Conservation (phyloP, 2,888 invertebrate species). For the Scaptomyza reducta region DNA sequence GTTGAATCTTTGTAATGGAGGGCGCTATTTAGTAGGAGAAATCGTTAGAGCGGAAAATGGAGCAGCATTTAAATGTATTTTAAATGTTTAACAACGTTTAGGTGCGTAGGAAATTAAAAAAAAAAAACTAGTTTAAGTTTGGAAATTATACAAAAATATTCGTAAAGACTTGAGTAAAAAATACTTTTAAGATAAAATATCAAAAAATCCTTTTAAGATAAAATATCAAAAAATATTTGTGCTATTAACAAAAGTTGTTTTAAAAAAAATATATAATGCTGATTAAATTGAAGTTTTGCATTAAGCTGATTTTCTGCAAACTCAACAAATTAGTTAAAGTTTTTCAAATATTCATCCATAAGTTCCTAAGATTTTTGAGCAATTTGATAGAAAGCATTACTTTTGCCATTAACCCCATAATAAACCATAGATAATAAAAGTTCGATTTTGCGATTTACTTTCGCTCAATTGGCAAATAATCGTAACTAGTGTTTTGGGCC, state of each 20-base stretch:
- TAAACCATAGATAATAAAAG: neutral
- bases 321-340: no score
- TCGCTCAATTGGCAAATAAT: constrained; percentile 55
- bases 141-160: no score
- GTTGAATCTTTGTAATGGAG: neutral
- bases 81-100: neutral
- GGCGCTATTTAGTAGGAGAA: neutral
- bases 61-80: neutral
- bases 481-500: constrained; percentile 23
- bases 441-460: constrained; percentile 46
- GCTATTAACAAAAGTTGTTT: no score
- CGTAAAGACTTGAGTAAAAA: no score
- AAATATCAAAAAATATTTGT: no score
- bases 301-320: no score
- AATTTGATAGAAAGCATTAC: neutral
- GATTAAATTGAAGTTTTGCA: no score
- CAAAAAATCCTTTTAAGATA: no score
- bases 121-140: neutral
- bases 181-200: no score
- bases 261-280: no score
- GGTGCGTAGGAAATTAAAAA: neutral
- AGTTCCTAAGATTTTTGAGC: neutral
- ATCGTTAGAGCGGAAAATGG: constrained; percentile 19
- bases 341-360: neutral
- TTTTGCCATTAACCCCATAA: neutral